A percentile compares a stretch with the other conserved stretches of the same genome.
Evolutionary conservation across 2,113 vertebrate genomes (phyloP).

Genomic region (Vidua macroura): DNA sequence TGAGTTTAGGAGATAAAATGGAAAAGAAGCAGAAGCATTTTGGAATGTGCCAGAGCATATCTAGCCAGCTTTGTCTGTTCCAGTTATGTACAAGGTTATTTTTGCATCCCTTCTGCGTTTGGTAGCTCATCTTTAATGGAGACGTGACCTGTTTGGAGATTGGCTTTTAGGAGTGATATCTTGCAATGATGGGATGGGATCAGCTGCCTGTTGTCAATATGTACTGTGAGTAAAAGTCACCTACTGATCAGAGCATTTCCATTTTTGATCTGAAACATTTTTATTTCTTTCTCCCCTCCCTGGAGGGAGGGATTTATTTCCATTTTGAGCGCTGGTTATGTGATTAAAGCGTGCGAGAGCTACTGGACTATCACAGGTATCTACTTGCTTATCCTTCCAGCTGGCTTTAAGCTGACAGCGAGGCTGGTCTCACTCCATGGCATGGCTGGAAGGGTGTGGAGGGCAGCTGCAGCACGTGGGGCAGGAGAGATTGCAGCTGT

Average conservation of each 20-base stretch:
- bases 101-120: not conserved
- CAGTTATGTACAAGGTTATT: not conserved
- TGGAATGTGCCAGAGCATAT: not conserved
- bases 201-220: not conserved
- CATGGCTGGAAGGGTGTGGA: not conserved
- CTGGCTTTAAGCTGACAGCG: not conserved
- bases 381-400: not conserved
- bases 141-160: not conserved
- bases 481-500: not conserved
- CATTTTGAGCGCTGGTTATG: not conserved
- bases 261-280: not conserved
- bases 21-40: not conserved
- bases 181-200: not conserved
- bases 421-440: not conserved
- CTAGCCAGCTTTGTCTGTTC: not conserved
- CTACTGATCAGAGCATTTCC: not conserved
- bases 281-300: not conserved
- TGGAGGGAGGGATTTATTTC: not conserved
- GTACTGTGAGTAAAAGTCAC: not conserved
- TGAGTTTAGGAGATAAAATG: not conserved
- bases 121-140: not conserved
- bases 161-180: not conserved
- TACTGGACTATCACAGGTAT: not conserved
- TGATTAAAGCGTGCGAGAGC: not conserved
- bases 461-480: rapidly evolving